Evolutionary conservation across 2,888 invertebrate species (phyloP).

Genomic region (Imbricaverruca yamaguchii): DNA sequence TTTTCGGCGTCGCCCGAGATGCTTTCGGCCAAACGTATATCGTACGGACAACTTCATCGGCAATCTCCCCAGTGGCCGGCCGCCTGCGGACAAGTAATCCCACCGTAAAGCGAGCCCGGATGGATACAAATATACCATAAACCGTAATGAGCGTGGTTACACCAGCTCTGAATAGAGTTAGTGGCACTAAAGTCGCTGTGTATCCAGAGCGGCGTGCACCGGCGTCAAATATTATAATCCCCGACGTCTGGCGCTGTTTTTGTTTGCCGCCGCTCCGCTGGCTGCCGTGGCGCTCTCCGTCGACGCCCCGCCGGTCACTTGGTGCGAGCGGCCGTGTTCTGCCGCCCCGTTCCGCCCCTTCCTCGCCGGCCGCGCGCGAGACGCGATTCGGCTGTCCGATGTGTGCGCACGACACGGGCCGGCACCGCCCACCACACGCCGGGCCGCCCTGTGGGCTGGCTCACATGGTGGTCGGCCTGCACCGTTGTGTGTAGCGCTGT

Average conservation of each 20-base stretch:
- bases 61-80: background rate
- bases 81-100: background rate
- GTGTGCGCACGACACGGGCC: too few relatives aligned
- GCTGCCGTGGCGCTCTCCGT: too few relatives aligned
- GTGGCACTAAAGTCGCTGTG: background rate
- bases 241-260: background rate
- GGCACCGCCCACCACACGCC: too few relatives aligned
- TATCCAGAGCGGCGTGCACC: background rate
- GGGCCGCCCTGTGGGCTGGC: too few relatives aligned
- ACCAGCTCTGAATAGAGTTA: background rate
- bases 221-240: background rate
- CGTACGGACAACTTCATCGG: background rate
- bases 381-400: too few relatives aligned
- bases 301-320: too few relatives aligned
- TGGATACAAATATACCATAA: conserved; percentile 3
- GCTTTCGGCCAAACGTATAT: background rate
- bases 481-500: too few relatives aligned
- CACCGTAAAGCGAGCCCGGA: background rate
- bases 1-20: too few relatives aligned
- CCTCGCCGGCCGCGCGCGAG: too few relatives aligned
- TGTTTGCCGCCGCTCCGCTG: background rate
- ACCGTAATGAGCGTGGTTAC: background rate
- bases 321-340: too few relatives aligned
- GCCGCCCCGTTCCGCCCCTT: too few relatives aligned
- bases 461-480: too few relatives aligned